Evolutionary conservation across 2,113 vertebrate genomes (phyloP), one percentile per base, ranked within the genome.

Genomic region (Odontesthes bonariensis): DNA sequence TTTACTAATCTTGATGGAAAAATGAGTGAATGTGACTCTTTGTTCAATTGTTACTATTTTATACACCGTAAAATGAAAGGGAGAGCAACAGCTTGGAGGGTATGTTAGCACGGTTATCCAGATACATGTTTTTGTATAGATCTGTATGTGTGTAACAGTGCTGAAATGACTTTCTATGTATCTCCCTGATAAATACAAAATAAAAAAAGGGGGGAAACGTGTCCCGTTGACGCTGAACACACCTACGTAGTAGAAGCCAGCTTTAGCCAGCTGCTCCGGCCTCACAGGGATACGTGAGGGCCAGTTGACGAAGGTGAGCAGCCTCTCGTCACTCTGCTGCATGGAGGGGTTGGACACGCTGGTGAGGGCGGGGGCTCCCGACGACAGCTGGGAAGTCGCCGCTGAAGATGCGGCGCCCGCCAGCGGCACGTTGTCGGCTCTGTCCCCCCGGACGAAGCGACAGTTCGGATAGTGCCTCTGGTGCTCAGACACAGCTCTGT

Each of bases 241-340:
- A 97, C 97, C 98, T 33, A 98, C 97, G 0, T 98, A 99, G 91
- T 99, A 99, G 94, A 99, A 99, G 2, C 98, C 98, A 68, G 97
- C 97, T 80, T 96, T 96, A 3, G 97, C 95, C 77, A 99, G 95
- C 89, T 97, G 96, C 42, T 97, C 96, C 0, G 98, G 98, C 19
- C 94, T 92, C 67, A 99, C 96, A 0, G 96, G 96, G 86, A 98
- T 97, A 66, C 95, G 94, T 1, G 92, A 78, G 0, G 98, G 98
- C 98, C 98, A 99, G 67, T 94, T 96, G 59, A 96, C 84, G 44
- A 99, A 99, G 0, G 97, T 98, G 69, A 96, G 94, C 65, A 97
- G 89, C 27, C 98, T 93, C 69, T 96, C 96, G 8, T 95, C 90
- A 5, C 95, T 95, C 69, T 96, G 96, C 72, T 96, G 96, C 98